phyloP scores from a whole-genome alignment of 1,140 invertebrate genomes.

The Megathymus violae region DNA sequence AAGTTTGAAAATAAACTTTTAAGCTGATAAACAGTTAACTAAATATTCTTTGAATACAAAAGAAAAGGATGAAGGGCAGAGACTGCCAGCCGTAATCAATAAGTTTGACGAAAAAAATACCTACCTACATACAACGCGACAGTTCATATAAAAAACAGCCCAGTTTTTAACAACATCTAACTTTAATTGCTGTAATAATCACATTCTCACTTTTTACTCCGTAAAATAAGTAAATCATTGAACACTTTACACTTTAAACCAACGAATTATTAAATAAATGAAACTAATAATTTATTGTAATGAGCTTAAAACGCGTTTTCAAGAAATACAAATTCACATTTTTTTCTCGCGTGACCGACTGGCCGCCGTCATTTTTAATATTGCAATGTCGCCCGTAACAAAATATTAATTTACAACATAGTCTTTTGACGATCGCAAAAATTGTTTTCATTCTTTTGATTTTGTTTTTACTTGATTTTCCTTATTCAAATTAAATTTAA shows the following conservation, averaged over 20 bases:
- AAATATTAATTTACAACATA: neutral
- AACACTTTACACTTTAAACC: neutral
- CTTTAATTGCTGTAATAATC: conserved; percentile 36
- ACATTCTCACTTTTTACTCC: conserved; percentile 23
- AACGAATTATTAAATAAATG: conserved; percentile 1
- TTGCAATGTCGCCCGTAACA: conserved; percentile 35
- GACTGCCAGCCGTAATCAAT: conserved; percentile 38
- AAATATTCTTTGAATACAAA: conserved; percentile 1
- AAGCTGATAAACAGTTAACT: neutral
- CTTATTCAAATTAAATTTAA: too few relatives aligned
- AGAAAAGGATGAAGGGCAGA: conserved; percentile 18
- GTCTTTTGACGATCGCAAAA: too few relatives aligned
- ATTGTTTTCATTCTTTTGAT: too few relatives aligned
- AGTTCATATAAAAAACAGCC: conserved; percentile 42
- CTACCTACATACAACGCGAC: conserved; percentile 38
- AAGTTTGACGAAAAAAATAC: conserved; percentile 43
- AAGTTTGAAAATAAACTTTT: conserved; percentile 17
- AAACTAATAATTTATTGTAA: conserved; percentile 45
- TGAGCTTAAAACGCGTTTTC: conserved; percentile 40
- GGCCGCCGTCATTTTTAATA: conserved; percentile 53
- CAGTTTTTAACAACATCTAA: conserved; percentile 43
- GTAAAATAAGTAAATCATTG: conserved; percentile 3
- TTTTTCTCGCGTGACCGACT: conserved; percentile 66
- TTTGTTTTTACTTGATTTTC: too few relatives aligned
- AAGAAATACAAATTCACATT: conserved; percentile 58